Base-by-base conservation (phyloP, 2,113 vertebrate species). In the Rhinopomastus cyanomelas region DNA sequence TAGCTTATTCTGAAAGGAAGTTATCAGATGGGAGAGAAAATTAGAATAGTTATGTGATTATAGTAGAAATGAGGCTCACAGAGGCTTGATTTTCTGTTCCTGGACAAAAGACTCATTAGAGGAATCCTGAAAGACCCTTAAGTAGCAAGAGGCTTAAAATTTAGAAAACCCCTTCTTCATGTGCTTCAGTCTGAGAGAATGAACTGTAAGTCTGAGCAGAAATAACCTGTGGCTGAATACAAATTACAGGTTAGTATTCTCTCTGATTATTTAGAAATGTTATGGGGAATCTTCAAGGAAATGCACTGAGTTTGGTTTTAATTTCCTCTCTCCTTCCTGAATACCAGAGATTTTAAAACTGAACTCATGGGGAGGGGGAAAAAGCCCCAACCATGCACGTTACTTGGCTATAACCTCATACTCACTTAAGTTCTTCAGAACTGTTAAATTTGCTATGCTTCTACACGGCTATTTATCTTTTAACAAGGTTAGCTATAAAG, bases 21-120 rank as follows among this genome's bases (percentile, higher is more conserved):
- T 93, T 92, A 89, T 69, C 61, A 51, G 37, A 32, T 52, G 46
- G 65, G 93, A 73, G n/a, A 91, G 79, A 92, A 94, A 89, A 93
- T 55, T 68, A 42, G 81, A 94, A 78, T 22, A 74, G 37, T 59
- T 55, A 56, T 49, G 66, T 44, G 48, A 85, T 84, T 91, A 90
- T 18, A 77, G 61, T 37, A 62, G 36, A 62, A 86, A 53, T 1
- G 3, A 86, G 46, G 21, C 55, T 91, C 76, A 60, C 29, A 77
- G 66, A 79, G 57, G 37, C 64, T 79, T 87, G 30, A 69, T 81
- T 93, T 88, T 88, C 52, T 0, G 0, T 93, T 71, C 57, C 39
- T 61, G 62, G 77, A 67, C 61, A 93, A 87, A 93, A 84, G 59
- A 94, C 59, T 91, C 42, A 62, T 87, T 78, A 66, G 39, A 87